Base-by-base conservation (phyloP, 2,888 invertebrate species). In the Orthonychiurus folsomi region DNA sequence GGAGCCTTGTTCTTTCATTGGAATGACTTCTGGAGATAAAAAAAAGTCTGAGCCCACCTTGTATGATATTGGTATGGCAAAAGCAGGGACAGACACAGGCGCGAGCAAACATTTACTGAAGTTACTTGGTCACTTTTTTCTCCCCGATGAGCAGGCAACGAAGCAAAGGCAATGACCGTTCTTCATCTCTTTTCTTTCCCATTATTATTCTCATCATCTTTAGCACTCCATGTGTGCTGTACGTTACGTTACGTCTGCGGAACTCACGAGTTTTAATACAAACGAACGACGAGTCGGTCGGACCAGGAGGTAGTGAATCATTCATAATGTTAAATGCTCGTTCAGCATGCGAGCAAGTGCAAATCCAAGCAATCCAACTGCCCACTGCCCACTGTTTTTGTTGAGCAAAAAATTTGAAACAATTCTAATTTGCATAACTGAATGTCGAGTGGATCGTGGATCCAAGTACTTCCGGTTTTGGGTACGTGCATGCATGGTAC, bases 81-180 rank as follows among this genome's bases (percentile, higher is more conserved):
- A n/a, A n/a, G n/a, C n/a, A n/a, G n/a, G n/a, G n/a, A n/a, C n/a
- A n/a, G n/a, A n/a, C n/a, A n/a, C n/a, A n/a, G n/a, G n/a, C 37
- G 9, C 9, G 15, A 37, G 37, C 37, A 37, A 37, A 37, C 37
- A 37, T 37, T 37, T 37, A 15, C 37, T 15, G 15, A 37, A 9
- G 37, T 37, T 37, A 37, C 37, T 37, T 37, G 37, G 37, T 37
- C 37, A 37, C 37, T 37, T 37, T 37, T 37, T 37, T 15, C 37
- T 37, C 37, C 15, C 37, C 15, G 37, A 37, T 15, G 15, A 15
- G 37, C 37, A 37, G 37, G 37, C 37, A 37, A 15, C 9, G 5
- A 37, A 15, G 37, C 37, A 37, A n/a, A 52, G 52, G 52, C 52
- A 52, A 52, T 52, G 52, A 52, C 52, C 52, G 52, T 52, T 52